Base-by-base conservation (phyloP, 1,140 invertebrate genomes). In the Conopomorpha cramerella region DNA sequence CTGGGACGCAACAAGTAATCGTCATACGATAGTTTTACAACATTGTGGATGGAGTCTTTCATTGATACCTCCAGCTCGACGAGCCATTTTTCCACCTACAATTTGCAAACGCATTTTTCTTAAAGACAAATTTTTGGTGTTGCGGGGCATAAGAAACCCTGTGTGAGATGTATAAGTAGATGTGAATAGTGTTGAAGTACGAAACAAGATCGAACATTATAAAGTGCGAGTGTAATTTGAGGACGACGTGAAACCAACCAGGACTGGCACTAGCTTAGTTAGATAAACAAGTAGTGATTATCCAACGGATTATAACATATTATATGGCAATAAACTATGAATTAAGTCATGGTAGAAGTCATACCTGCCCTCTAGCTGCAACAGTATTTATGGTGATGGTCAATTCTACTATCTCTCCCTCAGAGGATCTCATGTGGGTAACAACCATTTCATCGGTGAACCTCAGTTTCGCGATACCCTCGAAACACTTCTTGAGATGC, bases 401-500 rank as follows among this genome's bases (percentile, higher is more conserved):
- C 1, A 97, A 76, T 12, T 77, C 51, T n/a, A 98, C 88, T 16
- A 86, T 76, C 77, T 98, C 96, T 13, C 85, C 89, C 66, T 97
- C 93, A 36, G 87, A 89, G 3, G 94, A 96, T 56, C 84, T 88
- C 87, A 98, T 96, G 23, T 89, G 84, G 0, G 89, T 95, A 1
- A 97, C 90, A 39, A 96, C 92, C 55, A 95, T 73, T 3, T 87
- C 84, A 38, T 91, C 88, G 0, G 91, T 95, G 60, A 98, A 98
- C 16, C 81, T 85, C 4, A 98, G 68, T 41, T 82, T 88, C 3
- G 89, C 89, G 43, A 98, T 96, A 16, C 95, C 92, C 73, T 95
- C 91, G 74, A 96, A 98, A 66, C 94, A 97, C 60, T 98, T 98
- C 81, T 96, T 97, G 33, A 98, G 77, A 82, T 98, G 94, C n/a